Evolutionary conservation across 2,888 invertebrate species (phyloP), one percentile per base, ranked within the genome.

Genomic region (Trissonchulus sp.): DNA sequence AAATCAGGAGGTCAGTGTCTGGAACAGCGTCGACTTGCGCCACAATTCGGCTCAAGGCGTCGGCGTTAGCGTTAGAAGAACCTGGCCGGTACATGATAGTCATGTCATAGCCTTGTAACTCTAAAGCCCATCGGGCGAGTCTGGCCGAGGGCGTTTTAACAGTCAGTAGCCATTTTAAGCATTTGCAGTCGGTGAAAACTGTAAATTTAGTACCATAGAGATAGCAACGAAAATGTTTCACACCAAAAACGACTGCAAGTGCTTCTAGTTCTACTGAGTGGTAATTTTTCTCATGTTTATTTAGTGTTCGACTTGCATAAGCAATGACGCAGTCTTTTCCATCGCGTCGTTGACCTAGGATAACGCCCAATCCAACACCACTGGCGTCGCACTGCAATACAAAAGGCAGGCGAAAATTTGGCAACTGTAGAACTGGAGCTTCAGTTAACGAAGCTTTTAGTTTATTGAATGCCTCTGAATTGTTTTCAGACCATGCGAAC

Each of bases 71-170:
- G 77, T 86, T 85, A 0, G 77, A 76, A 63, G 79, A 81, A 1
- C 87, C 87, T 0, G 84, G 84, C 1, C 83, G 81, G 76, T 87
- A 85, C n/a, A n/a, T n/a, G n/a, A n/a, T n/a, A n/a, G n/a, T n/a
- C n/a, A n/a, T n/a, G n/a, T n/a, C n/a, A n/a, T n/a, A n/a, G n/a
- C n/a, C n/a, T n/a, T n/a, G n/a, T n/a, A n/a, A n/a, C n/a, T n/a
- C n/a, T n/a, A n/a, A 72, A 0, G 85, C 83, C 87, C 87, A 88
- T 62, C 87, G 76, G 0, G 84, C 84, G 0, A 88, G 76, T 48
- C 86, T 76, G 18, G 86, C 86, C 84, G 2, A 85, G 81, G 77
- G 85, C 85, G 2, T 86, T 62, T 0, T 80, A 78, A 77, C 85
- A 8, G 60, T 33, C 1, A 78, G 34, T 0, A 78, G 63, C 15